These are phyloP conservation scores for Epinotia ramella DNA, from an alignment of 2,888 invertebrate species.

Conservation along the genomic window DNA sequence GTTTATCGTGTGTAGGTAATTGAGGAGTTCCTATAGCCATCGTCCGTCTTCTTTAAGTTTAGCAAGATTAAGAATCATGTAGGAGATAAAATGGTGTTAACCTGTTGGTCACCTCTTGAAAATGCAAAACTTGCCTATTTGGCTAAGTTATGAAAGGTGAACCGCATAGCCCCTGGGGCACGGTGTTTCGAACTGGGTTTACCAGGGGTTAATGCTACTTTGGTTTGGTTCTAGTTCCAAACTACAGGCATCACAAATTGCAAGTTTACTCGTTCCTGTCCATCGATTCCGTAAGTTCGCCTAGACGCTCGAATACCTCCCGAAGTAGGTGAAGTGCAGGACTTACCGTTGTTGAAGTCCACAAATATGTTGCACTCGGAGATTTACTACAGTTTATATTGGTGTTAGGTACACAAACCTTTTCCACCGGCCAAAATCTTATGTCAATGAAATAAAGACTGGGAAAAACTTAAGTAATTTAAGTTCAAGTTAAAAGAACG, in stretches of 20 bases:
- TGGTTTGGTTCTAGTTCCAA: slow-evolving; percentile 2
- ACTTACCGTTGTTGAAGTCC: not conserved
- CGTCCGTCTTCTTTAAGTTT: no score
- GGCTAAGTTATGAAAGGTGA: not conserved
- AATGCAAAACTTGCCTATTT: not conserved
- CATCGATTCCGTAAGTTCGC: slow-evolving; percentile 28
- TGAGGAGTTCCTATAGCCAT: no score
- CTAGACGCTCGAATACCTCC: not conserved
- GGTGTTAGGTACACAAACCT: no score
- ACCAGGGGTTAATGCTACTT: slow-evolving; percentile 13
- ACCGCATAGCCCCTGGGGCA: not conserved
- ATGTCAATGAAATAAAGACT: no score
- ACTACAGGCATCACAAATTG: slow-evolving; percentile 18
- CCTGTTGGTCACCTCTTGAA: not conserved
- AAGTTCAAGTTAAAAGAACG: not conserved
- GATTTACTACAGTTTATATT: not conserved
- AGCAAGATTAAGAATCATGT: not conserved
- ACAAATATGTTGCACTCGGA: slow-evolving; percentile 17
- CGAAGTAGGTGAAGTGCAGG: not conserved
- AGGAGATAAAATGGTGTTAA: not conserved
- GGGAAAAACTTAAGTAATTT: no score
- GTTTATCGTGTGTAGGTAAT: no score
- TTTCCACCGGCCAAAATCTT: no score
- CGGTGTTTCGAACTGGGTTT: slow-evolving; percentile 10
- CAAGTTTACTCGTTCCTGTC: slow-evolving; percentile 26